A percentile compares a stretch with the other conserved stretches of the same genome.
Evolutionary conservation across 2,797 vertebrate genomes (phyloP).

Genomic region (Rhabdomys pumilio): DNA sequence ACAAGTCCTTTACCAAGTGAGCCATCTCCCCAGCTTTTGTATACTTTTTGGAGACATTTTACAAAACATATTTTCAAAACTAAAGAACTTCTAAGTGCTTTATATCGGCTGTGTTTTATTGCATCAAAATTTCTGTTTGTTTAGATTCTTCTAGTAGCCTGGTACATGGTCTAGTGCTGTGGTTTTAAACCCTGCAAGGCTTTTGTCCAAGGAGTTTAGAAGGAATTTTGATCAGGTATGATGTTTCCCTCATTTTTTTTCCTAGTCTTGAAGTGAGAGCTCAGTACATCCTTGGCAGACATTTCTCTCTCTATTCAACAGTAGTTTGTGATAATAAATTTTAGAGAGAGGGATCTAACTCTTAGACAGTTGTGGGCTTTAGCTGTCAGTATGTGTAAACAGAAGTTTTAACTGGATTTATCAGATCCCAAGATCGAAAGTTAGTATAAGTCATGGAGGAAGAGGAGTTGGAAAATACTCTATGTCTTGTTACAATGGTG

Average conservation of each 20-base stretch:
- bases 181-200: constrained; percentile 40
- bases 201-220: neutral
- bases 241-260: constrained; percentile 23
- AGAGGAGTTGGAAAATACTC: neutral
- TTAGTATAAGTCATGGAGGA: neutral
- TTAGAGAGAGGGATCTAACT: constrained; percentile 6
- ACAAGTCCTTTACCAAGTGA: neutral
- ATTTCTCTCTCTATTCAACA: neutral
- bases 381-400: neutral
- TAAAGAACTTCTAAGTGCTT: constrained; percentile 26
- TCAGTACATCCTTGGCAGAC: neutral
- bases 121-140: constrained; percentile 44
- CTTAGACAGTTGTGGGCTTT: neutral
- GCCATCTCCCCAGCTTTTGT: neutral
- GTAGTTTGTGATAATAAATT: neutral
- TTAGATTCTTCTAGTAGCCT: constrained; percentile 54
- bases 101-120: constrained; percentile 50
- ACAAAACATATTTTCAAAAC: constrained; percentile 8
- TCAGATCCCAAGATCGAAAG: neutral
- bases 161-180: neutral
- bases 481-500: neutral
- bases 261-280: neutral
- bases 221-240: constrained; percentile 47
- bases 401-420: neutral
- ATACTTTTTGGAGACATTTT: constrained; percentile 14